These are phyloP conservation scores for Tympanuchus pallidicinctus DNA, from an alignment of 2,113 vertebrate genomes.

Conservation along the genomic window DNA sequence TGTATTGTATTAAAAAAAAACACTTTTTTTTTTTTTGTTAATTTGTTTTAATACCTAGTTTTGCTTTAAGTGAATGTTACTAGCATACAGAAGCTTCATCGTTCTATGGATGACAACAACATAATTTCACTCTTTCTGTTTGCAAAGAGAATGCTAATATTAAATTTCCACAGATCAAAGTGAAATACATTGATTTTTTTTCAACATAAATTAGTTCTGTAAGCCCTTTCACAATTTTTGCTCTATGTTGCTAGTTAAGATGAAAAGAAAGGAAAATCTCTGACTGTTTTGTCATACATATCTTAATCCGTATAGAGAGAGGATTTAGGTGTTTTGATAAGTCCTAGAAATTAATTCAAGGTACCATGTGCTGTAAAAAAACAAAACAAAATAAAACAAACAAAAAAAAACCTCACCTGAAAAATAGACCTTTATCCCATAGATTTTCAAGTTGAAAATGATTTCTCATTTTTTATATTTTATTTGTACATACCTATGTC, in stretches of 20 bases:
- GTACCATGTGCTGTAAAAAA: not conserved
- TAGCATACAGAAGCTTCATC: not conserved
- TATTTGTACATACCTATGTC: not conserved
- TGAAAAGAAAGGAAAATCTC: not conserved
- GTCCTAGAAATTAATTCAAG: not conserved
- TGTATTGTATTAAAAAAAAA: not conserved
- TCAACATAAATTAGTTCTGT: not conserved
- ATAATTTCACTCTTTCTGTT: not conserved
- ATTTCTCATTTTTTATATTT: not conserved
- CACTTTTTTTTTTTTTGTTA: not conserved
- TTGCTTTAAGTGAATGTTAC: not conserved
- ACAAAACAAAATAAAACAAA: too few relatives aligned
- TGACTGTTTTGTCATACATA: accelerated
- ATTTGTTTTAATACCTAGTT: not conserved
- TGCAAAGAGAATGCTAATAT: not conserved
- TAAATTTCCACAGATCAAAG: not conserved
- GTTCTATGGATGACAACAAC: not conserved
- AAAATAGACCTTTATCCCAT: not conserved
- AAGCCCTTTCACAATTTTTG: not conserved
- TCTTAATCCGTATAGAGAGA: not conserved
- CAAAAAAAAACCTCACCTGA: not conserved
- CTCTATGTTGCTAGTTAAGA: not conserved
- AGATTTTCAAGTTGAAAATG: not conserved
- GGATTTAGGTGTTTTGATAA: not conserved
- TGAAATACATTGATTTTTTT: not conserved